Conservation (phyloP, 2,888 invertebrate species). For the Conchocele bisecta region DNA sequence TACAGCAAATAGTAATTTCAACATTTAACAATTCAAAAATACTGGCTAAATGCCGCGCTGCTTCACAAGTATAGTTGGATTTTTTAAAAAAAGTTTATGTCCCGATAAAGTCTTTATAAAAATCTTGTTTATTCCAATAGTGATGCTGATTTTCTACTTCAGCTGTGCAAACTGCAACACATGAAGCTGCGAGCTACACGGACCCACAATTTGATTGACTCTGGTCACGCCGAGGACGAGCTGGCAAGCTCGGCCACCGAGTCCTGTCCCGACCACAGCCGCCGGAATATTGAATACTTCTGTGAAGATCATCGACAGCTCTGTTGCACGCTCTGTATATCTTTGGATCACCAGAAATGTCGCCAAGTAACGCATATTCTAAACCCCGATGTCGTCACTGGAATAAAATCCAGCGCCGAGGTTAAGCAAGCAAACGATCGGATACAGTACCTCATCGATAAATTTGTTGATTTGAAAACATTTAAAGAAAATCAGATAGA, state of each 20-base stretch:
- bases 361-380: not conserved
- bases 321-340: slow-evolving; percentile 24
- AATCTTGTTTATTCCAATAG: too few species aligned
- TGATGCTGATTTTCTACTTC: too few species aligned
- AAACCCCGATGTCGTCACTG: slow-evolving; percentile 1
- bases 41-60: too few species aligned
- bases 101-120: too few species aligned
- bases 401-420: not conserved
- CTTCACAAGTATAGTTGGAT: too few species aligned
- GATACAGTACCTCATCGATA: not conserved
- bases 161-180: too few species aligned
- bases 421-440: slow-evolving; percentile 1
- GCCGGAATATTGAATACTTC: slow-evolving; percentile 13
- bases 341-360: slow-evolving; percentile 20
- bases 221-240: not conserved
- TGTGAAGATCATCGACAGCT: slow-evolving; percentile 23
- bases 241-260: slow-evolving; percentile 1
- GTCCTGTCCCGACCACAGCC: slow-evolving; percentile 25
- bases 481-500: not conserved
- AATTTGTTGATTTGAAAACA: not conserved
- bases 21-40: too few species aligned
- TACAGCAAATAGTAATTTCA: too few species aligned
- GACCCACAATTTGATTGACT: slow-evolving; percentile 12
- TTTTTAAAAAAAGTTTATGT: too few species aligned
- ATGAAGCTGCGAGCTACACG: slow-evolving; percentile 14